Conservation (phyloP, 2,113 vertebrate genomes). For the Paracanthobrama guichenoti region DNA sequence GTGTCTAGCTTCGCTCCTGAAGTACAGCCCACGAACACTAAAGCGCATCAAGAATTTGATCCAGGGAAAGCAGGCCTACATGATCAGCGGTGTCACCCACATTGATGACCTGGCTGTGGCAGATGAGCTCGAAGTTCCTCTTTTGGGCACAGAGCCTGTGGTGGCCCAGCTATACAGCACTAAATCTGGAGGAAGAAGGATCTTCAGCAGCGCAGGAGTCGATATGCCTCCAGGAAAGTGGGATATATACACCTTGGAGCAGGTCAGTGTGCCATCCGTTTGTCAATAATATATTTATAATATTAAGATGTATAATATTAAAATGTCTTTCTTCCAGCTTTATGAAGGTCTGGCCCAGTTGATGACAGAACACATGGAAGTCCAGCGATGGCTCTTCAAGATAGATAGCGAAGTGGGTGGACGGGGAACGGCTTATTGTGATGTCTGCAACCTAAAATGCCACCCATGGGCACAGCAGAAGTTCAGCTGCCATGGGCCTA, state of each 20-base stretch:
- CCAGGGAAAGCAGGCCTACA: conserved; percentile 78
- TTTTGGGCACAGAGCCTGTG: conserved; percentile 82
- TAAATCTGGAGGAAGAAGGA: conserved; percentile 82
- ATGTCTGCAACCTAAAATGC: conserved; percentile 77
- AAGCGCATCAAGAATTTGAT: conserved; percentile 79
- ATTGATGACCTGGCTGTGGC: conserved; percentile 86
- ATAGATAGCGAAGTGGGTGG: conserved; percentile 74
- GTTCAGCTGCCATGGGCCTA: conserved; percentile 47
- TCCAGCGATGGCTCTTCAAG: conserved; percentile 87
- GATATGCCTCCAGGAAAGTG: conserved; percentile 77
- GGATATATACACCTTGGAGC: conserved; percentile 75
- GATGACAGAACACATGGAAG: conserved; percentile 73
- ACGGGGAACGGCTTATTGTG: conserved; percentile 82
- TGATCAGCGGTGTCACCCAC: conserved; percentile 80
- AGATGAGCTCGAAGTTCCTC: conserved; percentile 80
- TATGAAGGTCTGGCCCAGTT: conserved; percentile 75
- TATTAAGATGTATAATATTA: conserved; percentile 28
- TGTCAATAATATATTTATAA: no score
- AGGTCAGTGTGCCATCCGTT: conserved; percentile 73
- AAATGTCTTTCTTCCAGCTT: conserved; percentile 71
- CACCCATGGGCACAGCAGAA: conserved; percentile 73
- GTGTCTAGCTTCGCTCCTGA: conserved; percentile 86
- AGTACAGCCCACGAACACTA: conserved; percentile 85
- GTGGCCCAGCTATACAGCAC: conserved; percentile 79
- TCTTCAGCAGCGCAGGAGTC: conserved; percentile 78